Evolutionary conservation across 2,797 vertebrate species (phyloP).

Genomic region (Syncerus caffer): DNA sequence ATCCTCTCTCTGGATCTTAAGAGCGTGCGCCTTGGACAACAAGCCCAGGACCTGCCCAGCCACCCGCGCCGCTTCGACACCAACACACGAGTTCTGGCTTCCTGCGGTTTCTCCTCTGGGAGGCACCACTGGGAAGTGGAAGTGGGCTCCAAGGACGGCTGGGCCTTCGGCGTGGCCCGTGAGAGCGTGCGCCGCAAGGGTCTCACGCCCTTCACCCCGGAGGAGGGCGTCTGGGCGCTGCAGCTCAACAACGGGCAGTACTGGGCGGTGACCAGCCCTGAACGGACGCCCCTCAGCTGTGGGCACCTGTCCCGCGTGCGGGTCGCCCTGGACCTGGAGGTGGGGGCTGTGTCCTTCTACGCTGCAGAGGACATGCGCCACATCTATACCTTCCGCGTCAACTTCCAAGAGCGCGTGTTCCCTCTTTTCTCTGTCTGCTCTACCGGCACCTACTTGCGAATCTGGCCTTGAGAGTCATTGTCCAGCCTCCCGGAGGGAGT

Average conservation of each 20-base stretch:
- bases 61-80: constrained; percentile 82
- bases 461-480: constrained; percentile 69
- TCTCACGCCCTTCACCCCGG: constrained; percentile 80
- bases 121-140: constrained; percentile 85
- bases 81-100: constrained; percentile 81
- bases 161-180: constrained; percentile 83
- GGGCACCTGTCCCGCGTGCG: constrained; percentile 72
- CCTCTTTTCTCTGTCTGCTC: constrained; percentile 84
- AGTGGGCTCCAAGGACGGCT: constrained; percentile 81
- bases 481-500: background rate
- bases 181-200: constrained; percentile 82
- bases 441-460: constrained; percentile 80
- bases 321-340: constrained; percentile 82
- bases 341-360: constrained; percentile 83
- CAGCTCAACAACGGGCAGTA: constrained; percentile 81
- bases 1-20: constrained; percentile 82
- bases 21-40: constrained; percentile 80
- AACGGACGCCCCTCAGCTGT: constrained; percentile 75
- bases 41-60: constrained; percentile 79
- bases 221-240: constrained; percentile 83
- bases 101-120: constrained; percentile 74
- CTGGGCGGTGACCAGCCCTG: constrained; percentile 82
- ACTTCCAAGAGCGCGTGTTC: constrained; percentile 82
- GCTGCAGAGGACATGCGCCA: constrained; percentile 80
- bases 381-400: constrained; percentile 83